Percentiles rank a stretch among this genome's conserved stretches.
Conservation (phyloP, 2,113 vertebrate genomes). For the Urocitellus parryii region DNA sequence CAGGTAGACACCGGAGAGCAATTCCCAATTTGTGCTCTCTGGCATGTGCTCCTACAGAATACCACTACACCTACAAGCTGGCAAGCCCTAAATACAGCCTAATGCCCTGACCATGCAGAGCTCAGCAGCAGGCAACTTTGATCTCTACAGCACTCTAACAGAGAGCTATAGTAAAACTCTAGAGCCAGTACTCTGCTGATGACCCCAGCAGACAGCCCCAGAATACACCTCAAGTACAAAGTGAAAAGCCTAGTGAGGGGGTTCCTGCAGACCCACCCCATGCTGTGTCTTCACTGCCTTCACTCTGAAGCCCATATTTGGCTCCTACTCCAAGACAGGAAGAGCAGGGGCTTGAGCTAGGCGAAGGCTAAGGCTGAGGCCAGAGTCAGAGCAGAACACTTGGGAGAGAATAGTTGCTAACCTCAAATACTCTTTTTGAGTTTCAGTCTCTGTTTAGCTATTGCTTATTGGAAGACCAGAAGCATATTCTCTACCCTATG, state of each 20-base stretch:
- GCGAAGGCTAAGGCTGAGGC: background rate
- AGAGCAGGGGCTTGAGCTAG: background rate
- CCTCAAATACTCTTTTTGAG: slow-evolving; percentile 51
- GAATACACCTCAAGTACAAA: background rate
- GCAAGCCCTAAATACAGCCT: background rate
- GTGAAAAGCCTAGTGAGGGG: background rate
- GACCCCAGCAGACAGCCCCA: background rate
- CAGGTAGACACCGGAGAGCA: background rate
- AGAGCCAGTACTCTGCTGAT: background rate
- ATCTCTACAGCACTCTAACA: background rate
- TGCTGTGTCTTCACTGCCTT: background rate
- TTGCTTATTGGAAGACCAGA: slow-evolving; percentile 53
- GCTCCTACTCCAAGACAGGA: background rate
- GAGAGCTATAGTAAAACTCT: background rate
- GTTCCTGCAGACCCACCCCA: background rate
- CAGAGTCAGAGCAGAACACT: background rate
- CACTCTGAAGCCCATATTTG: background rate
- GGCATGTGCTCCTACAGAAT: background rate
- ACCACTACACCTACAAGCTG: background rate
- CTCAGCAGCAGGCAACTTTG: background rate
- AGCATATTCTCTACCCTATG: slow-evolving; percentile 41
- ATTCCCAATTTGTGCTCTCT: background rate
- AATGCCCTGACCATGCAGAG: background rate
- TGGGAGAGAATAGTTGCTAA: background rate
- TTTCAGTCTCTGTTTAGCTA: slow-evolving; percentile 74